Conservation (phyloP, 1,140 invertebrate species). For the Brachionus rotundiformis region DNA sequence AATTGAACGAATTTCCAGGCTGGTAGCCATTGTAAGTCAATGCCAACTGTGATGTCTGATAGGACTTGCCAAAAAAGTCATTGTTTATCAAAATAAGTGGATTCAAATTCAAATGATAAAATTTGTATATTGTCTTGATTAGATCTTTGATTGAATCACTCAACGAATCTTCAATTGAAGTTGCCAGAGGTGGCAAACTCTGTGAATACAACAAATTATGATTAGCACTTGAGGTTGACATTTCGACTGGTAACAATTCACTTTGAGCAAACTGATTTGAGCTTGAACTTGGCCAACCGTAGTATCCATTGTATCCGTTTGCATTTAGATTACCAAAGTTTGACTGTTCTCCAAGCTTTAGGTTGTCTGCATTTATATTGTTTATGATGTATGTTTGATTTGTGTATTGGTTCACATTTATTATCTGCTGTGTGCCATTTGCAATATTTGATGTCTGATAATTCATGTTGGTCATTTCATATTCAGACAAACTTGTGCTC, state of each 20-base stretch:
- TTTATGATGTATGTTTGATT: conserved; percentile 45
- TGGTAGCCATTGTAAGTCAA: conserved; percentile 37
- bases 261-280: background rate
- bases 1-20: background rate
- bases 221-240: background rate
- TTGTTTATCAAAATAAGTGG: conserved; percentile 6
- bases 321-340: conserved; percentile 9
- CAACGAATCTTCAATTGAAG: conserved; percentile 28
- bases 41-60: background rate
- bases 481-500: conserved; percentile 12
- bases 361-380: conserved; percentile 26
- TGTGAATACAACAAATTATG: background rate
- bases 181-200: background rate
- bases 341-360: background rate
- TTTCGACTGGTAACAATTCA: background rate
- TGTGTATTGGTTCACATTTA: conserved; percentile 44
- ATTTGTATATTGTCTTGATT: conserved; percentile 34
- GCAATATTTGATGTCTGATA: conserved; percentile 10
- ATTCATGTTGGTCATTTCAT: conserved; percentile 43
- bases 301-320: conserved; percentile 33
- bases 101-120: conserved; percentile 26
- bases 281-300: conserved; percentile 1
- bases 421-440: conserved; percentile 31
- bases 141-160: conserved; percentile 30
- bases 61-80: background rate